Evolutionary conservation across 2,113 vertebrate species (phyloP), one percentile per base, ranked within the genome.

Genomic region (Epinephelus moara): DNA sequence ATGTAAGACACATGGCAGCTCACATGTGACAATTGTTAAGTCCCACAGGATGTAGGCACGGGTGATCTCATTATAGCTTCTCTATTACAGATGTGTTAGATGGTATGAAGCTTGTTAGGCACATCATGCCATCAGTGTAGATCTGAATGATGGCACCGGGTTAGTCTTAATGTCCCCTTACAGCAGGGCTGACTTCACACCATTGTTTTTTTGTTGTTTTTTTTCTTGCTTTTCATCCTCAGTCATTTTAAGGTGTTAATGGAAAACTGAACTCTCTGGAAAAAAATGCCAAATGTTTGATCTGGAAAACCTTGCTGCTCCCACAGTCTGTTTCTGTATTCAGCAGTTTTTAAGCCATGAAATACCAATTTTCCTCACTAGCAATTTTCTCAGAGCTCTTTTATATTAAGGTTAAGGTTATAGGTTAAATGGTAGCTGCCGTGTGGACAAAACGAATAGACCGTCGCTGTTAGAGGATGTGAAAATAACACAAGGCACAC

Each of bases 401-500:
- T 30, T 21, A 2, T 4, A 19, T 40, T 7, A 23, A 33, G 30
- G 30, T 30, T 30, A 4, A 45, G 1, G 4, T 4, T 40, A 78
- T 45, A 17, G 21, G 52, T 37, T 49, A 17, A 23, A 15, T 5
- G 10, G 23, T 47, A 15, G 37, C 21, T 33, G 21, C 10, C 3
- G 33, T 56, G 68, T 14, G 52, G 70, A 55, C 52, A 25, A 49
- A 84, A 71, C 42, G 50, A 73, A 67, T 47, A 23, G 62, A 73
- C 21, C 1, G 11, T 49, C 17, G 2, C 55, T 9, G 7, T 40
- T 23, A 61, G 55, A 49, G 92, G 87, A 90, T 84, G 85, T 88
- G 89, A 88, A 91, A 92, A 78, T 80, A 33, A 76, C 61, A 61
- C 37, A 84, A 61, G 63, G 33, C 79, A 77, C 23, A 17, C 17